Conservation (phyloP, 92 coral and sea anemone species). For the Parazoanthus darwini region DNA sequence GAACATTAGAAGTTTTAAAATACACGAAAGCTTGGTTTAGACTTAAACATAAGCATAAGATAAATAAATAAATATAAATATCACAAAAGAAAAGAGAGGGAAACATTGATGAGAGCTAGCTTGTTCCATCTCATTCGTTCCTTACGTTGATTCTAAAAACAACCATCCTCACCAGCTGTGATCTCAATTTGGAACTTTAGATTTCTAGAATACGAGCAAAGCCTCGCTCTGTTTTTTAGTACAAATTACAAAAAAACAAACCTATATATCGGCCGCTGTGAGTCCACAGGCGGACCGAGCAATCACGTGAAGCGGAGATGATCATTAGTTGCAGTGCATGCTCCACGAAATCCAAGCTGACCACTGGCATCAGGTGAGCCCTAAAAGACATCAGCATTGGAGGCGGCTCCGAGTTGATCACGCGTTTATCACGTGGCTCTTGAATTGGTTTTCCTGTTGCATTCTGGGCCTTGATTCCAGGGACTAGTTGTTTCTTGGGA, state of each 20-base stretch:
- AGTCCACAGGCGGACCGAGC: constrained; percentile 92
- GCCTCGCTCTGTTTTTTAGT: too few species aligned
- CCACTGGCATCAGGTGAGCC: constrained; percentile 76
- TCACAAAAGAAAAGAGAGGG: too few species aligned
- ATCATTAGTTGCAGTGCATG: constrained; percentile 58
- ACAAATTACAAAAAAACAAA: constrained; percentile 9
- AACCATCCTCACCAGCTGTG: too few species aligned
- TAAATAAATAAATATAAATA: too few species aligned
- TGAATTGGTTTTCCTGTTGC: constrained; percentile 1
- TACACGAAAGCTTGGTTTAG: too few species aligned
- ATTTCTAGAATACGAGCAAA: too few species aligned
- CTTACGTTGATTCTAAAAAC: too few species aligned
- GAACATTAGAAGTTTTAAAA: too few species aligned
- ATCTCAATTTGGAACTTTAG: too few species aligned
- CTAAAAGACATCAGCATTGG: constrained; percentile 70
- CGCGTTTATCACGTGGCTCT: background rate
- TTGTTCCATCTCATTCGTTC: too few species aligned
- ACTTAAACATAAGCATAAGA: too few species aligned
- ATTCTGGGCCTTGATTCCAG: constrained; percentile 20
- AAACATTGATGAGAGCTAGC: too few species aligned
- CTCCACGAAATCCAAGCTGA: constrained; percentile 80
- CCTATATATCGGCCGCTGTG: constrained; percentile 80
- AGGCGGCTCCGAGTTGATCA: constrained; percentile 61
- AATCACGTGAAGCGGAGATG: constrained; percentile 83
- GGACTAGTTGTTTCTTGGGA: constrained; percentile 26